These are phyloP conservation scores for Premnoplex brunnescens DNA, from an alignment of 2,797 vertebrate species.

Conservation along the genomic window DNA sequence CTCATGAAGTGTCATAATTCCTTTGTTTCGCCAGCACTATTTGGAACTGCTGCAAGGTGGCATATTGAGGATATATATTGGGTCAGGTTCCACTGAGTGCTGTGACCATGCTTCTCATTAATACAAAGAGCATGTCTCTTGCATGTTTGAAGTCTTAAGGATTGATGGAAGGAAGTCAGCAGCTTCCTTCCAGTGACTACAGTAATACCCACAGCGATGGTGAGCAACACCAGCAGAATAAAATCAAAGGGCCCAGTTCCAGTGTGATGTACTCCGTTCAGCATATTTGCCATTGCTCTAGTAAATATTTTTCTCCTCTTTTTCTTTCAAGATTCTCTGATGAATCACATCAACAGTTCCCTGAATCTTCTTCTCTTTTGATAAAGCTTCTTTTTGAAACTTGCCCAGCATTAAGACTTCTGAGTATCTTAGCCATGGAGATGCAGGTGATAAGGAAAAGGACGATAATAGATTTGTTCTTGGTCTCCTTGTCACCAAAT, in stretches of 20 bases:
- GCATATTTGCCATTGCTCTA: neutral
- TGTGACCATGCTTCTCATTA: neutral
- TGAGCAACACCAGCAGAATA: neutral
- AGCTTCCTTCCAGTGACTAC: neutral
- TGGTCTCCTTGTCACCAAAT: neutral
- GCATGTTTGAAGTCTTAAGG: neutral
- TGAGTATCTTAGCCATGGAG: neutral
- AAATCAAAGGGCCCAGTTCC: neutral
- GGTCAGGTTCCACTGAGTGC: neutral
- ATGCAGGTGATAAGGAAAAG: neutral
- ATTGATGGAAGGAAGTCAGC: neutral
- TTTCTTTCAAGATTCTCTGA: neutral
- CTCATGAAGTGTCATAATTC: neutral
- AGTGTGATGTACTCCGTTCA: neutral
- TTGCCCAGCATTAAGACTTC: neutral
- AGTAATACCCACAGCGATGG: neutral
- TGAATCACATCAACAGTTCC: neutral
- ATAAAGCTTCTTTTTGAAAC: neutral
- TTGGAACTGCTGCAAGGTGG: neutral
- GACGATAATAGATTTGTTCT: neutral
- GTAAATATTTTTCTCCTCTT: neutral
- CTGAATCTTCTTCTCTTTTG: neutral
- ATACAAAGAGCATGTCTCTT: neutral
- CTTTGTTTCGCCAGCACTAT: neutral
- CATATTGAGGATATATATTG: neutral